Evolutionary conservation across 2,888 invertebrate genomes (phyloP).

Genomic region (Chymomyza caudatula): DNA sequence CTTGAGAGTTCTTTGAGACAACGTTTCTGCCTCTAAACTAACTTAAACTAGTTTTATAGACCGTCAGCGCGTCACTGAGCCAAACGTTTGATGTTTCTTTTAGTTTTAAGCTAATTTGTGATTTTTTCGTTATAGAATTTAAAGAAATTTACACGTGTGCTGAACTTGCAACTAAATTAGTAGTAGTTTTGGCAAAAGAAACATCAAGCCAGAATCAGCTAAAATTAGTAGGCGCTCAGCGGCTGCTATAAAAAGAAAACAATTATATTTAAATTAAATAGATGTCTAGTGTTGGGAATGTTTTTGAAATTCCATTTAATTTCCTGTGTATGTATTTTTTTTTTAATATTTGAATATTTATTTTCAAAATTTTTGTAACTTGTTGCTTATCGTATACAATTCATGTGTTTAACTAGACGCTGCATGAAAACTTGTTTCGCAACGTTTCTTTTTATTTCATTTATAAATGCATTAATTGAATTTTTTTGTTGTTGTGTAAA

Average conservation of each 20-base stretch:
- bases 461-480: constrained; percentile 59
- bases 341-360: constrained; percentile 19
- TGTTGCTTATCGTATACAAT: constrained; percentile 60
- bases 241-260: neutral
- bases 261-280: neutral
- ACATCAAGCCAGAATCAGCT: constrained; percentile 39
- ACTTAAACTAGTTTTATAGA: neutral
- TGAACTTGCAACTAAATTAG: neutral
- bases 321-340: constrained; percentile 12
- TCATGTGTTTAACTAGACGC: constrained; percentile 17
- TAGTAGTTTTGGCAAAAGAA: constrained; percentile 31
- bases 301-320: constrained; percentile 24
- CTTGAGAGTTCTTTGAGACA: neutral
- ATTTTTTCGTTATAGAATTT: constrained; percentile 1
- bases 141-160: constrained; percentile 9
- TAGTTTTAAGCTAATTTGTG: neutral
- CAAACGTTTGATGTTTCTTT: constrained; percentile 25
- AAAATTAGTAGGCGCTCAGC: neutral
- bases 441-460: constrained; percentile 24
- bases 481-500: constrained; percentile 35
- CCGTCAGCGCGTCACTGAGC: neutral
- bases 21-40: neutral
- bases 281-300: constrained; percentile 52
- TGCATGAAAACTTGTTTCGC: constrained; percentile 23
- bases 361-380: constrained; percentile 31